These are phyloP conservation scores for Odontocerum albicorne DNA, from an alignment of 2,888 invertebrate species.

Conservation along the genomic window DNA sequence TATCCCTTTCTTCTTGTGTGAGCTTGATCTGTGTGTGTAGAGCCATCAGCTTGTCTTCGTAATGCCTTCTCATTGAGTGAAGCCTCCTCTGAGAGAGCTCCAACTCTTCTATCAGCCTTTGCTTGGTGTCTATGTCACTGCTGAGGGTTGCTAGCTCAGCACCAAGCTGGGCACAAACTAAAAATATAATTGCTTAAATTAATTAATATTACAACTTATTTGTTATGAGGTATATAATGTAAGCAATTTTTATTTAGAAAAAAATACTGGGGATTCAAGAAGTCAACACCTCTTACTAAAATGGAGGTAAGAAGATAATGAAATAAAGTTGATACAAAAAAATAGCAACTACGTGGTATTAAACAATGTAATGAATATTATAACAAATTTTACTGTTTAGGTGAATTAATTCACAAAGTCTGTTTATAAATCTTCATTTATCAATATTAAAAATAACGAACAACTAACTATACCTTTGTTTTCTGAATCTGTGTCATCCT, in stretches of 20 bases:
- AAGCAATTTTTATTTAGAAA: too few species aligned
- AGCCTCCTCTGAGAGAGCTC: slow-evolving; percentile 87
- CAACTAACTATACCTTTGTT: slow-evolving; percentile 49
- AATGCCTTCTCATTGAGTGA: slow-evolving; percentile 83
- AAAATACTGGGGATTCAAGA: too few species aligned
- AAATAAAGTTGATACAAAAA: too few species aligned
- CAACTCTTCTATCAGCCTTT: slow-evolving; percentile 90
- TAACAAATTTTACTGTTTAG: too few species aligned
- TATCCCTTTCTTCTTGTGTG: slow-evolving; percentile 90
- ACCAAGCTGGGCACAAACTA: slow-evolving; percentile 62
- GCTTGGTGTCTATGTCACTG: slow-evolving; percentile 93
- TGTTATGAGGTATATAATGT: too few species aligned
- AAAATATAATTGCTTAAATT: too few species aligned
- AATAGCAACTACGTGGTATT: too few species aligned
- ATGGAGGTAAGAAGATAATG: too few species aligned
- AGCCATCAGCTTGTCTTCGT: slow-evolving; percentile 87
- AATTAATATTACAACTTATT: too few species aligned
- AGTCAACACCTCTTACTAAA: too few species aligned
- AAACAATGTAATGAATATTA: too few species aligned
- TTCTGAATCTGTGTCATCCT: slow-evolving; percentile 65
- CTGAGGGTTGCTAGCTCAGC: slow-evolving; percentile 87
- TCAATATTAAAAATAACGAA: not conserved
- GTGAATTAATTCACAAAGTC: not conserved
- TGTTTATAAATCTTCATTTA: not conserved
- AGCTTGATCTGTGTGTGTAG: slow-evolving; percentile 82